Evolutionary conservation across 1,140 invertebrate genomes (phyloP).

Genomic region (Dendroctonus ponderosae): DNA sequence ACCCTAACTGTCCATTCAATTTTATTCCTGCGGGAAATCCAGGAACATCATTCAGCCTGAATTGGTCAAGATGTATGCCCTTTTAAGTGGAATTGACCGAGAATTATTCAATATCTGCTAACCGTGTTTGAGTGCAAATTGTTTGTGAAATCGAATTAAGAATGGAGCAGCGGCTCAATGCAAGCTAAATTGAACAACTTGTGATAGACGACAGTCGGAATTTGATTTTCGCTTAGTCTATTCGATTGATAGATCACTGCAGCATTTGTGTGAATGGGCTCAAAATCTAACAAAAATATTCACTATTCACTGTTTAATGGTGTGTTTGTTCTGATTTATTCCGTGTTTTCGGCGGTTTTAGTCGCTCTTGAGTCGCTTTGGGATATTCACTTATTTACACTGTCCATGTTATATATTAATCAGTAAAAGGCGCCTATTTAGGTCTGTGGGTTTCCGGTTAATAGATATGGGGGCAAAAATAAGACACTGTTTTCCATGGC

Average conservation of each 20-base stretch:
- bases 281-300: too few relatives aligned
- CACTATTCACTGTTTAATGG: too few relatives aligned
- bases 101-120: slow-evolving; percentile 27
- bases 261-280: not conserved
- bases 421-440: too few relatives aligned
- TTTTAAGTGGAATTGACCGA: slow-evolving; percentile 29
- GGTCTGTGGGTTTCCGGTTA: too few relatives aligned
- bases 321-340: not conserved
- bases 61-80: slow-evolving; percentile 27
- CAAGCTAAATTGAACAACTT: slow-evolving; percentile 20
- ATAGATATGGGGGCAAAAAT: too few relatives aligned
- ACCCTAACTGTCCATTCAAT: slow-evolving; percentile 8
- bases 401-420: too few relatives aligned
- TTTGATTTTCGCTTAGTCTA: not conserved
- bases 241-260: slow-evolving; percentile 1
- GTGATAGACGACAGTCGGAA: slow-evolving; percentile 8
- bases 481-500: too few relatives aligned
- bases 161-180: slow-evolving; percentile 10
- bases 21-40: slow-evolving; percentile 12
- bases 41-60: slow-evolving; percentile 23
- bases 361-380: too few relatives aligned
- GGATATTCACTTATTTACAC: too few relatives aligned
- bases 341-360: too few relatives aligned
- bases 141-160: slow-evolving; percentile 32
- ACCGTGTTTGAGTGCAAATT: slow-evolving; percentile 28